Conservation (phyloP, 2,888 invertebrate species). For the Cephus sareptanus region DNA sequence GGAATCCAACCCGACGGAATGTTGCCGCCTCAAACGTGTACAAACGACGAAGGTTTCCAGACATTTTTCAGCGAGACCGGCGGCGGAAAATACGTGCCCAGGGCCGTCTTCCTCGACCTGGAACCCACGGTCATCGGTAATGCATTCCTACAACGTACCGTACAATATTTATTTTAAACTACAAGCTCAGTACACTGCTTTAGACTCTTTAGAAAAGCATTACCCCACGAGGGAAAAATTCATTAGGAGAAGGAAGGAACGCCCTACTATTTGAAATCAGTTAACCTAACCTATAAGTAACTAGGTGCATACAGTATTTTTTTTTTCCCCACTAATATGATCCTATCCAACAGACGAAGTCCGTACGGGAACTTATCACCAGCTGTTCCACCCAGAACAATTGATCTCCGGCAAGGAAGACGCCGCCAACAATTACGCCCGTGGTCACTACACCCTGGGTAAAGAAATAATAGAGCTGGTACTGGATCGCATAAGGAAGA, state of each 20-base stretch:
- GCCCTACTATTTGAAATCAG: too few relatives aligned
- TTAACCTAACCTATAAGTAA: too few relatives aligned
- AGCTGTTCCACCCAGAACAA: conserved; percentile 91
- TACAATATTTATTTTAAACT: background rate
- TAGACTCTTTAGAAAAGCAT: too few relatives aligned
- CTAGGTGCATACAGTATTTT: too few relatives aligned
- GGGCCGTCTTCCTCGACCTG: conserved; percentile 86
- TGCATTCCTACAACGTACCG: background rate
- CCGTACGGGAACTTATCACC: conserved; percentile 84
- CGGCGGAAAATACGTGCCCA: conserved; percentile 88
- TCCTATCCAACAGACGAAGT: conserved; percentile 74
- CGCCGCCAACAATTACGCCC: conserved; percentile 93
- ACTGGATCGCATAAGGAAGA: conserved; percentile 82
- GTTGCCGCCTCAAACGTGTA: conserved; percentile 65
- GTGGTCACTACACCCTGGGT: conserved; percentile 93
- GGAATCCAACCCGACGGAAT: conserved; percentile 84
- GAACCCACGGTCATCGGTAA: conserved; percentile 88
- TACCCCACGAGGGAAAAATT: too few relatives aligned
- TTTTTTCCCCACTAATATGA: too few relatives aligned
- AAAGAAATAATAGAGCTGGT: conserved; percentile 89
- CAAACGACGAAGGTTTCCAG: conserved; percentile 70
- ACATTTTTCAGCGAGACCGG: conserved; percentile 87
- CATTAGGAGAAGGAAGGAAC: too few relatives aligned
- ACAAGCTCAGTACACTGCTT: background rate
- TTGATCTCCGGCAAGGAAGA: conserved; percentile 93